A percentile compares a stretch with the other conserved stretches of the same genome.
Conservation (phyloP, 2,113 vertebrate genomes). For the Riparia riparia region DNA sequence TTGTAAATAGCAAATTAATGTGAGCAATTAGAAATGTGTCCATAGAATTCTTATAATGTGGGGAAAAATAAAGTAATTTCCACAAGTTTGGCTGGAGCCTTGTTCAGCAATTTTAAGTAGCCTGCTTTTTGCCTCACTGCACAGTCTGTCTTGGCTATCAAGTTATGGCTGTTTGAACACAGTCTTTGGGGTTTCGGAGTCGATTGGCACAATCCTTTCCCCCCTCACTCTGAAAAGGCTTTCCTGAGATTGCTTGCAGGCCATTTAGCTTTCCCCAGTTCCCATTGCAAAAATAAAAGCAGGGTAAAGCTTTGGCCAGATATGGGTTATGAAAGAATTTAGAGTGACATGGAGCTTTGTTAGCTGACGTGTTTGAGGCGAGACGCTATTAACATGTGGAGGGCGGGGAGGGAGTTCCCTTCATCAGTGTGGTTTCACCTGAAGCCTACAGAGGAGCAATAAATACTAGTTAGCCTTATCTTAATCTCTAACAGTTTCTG, state of each 20-base stretch:
- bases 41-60: background rate
- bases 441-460: background rate
- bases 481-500: slow-evolving; percentile 9
- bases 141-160: background rate
- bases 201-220: background rate
- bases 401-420: slow-evolving; percentile 30
- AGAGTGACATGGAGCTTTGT: background rate
- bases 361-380: background rate
- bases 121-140: background rate
- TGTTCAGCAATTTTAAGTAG: background rate
- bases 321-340: background rate
- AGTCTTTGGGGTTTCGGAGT: background rate
- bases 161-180: background rate
- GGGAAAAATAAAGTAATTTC: background rate
- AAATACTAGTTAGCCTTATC: background rate
- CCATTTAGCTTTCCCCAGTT: background rate
- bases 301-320: background rate
- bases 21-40: background rate
- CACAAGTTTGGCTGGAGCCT: background rate
- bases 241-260: background rate
- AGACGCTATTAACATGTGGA: background rate
- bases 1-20: background rate
- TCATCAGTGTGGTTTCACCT: background rate
- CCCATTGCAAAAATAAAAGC: background rate
- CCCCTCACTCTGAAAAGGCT: background rate